Evolutionary conservation across 2,888 invertebrate species (phyloP).

Genomic region (Leptogaster cylindrica): DNA sequence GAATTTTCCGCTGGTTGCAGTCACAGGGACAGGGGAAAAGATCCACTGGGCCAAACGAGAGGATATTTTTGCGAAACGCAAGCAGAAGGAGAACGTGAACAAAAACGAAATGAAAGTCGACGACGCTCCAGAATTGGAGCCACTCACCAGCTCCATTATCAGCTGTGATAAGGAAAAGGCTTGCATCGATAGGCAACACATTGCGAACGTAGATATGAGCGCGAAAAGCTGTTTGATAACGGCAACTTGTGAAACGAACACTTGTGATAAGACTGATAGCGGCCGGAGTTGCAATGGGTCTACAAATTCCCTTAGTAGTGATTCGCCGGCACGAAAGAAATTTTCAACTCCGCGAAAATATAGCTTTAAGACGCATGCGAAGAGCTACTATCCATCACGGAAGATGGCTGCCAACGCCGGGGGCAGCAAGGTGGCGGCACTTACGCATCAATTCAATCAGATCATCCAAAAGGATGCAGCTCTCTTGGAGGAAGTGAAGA

Average conservation of each 20-base stretch:
- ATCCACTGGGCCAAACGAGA: constrained; percentile 57
- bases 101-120: constrained; percentile 27
- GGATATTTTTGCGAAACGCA: constrained; percentile 50
- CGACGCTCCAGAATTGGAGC: constrained; percentile 24
- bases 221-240: constrained; percentile 33
- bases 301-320: constrained; percentile 45
- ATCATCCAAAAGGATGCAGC: constrained; percentile 63
- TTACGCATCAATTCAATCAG: constrained; percentile 75
- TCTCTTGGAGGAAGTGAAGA: constrained; percentile 65
- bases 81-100: constrained; percentile 7
- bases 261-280: constrained; percentile 44
- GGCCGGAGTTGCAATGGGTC: constrained; percentile 42
- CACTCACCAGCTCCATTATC: no score
- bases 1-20: constrained; percentile 51
- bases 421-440: constrained; percentile 69
- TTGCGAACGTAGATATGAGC: constrained; percentile 33
- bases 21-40: constrained; percentile 51
- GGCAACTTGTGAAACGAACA: background rate
- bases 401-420: constrained; percentile 50
- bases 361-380: constrained; percentile 60
- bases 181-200: background rate
- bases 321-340: constrained; percentile 45
- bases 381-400: constrained; percentile 54
- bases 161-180: constrained; percentile 33
- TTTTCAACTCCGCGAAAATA: constrained; percentile 55